Conservation (phyloP, 2,888 invertebrate species). For the Limnephilus marmoratus region DNA sequence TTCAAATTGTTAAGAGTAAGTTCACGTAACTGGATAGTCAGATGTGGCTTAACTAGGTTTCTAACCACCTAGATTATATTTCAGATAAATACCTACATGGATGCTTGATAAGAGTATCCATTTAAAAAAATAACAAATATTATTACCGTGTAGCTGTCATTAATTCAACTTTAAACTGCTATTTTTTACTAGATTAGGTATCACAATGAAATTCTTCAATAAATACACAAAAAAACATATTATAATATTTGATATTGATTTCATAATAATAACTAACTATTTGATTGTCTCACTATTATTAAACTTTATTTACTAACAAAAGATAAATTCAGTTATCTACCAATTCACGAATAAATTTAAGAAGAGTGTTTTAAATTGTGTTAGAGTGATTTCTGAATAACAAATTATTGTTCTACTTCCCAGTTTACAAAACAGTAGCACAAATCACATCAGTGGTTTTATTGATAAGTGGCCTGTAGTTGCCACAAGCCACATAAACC, state of each 20-base stretch:
- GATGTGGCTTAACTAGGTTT: not conserved
- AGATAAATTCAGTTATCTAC: no score
- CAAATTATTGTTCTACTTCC: not conserved
- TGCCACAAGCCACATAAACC: not conserved
- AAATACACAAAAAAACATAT: no score
- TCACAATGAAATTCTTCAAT: no score
- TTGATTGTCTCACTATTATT: no score
- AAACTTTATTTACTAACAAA: no score
- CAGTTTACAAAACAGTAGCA: not conserved
- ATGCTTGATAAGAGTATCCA: not conserved
- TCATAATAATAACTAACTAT: no score
- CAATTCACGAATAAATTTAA: no score
- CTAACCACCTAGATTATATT: not conserved
- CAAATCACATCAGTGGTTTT: not conserved
- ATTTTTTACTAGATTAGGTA: no score
- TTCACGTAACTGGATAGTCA: slow-evolving; percentile 5
- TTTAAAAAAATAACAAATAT: not conserved
- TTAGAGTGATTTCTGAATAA: not conserved
- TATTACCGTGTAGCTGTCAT: not conserved
- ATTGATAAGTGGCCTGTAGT: not conserved
- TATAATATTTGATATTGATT: no score
- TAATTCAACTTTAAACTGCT: no score
- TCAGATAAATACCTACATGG: not conserved
- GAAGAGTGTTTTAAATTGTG: not conserved
- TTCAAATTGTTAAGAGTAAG: slow-evolving; percentile 12